Evolutionary conservation across 2,113 vertebrate genomes (phyloP).

Genomic region (Nothobranchius kuhntae): DNA sequence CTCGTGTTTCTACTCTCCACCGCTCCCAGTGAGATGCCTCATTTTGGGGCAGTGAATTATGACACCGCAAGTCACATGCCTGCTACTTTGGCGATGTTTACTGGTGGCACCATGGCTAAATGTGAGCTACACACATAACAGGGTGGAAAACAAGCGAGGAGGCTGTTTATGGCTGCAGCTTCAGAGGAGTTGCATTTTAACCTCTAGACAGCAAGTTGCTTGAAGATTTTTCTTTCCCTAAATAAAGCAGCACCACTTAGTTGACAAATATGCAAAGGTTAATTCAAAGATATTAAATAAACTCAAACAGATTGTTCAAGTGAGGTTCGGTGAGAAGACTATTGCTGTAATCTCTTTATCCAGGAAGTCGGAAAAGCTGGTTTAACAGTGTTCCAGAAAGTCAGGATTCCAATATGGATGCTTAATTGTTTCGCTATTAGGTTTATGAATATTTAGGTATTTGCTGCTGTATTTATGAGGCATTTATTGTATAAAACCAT

Average conservation of each 20-base stretch:
- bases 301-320: too few relatives aligned
- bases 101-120: constrained; percentile 71
- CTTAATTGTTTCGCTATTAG: too few relatives aligned
- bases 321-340: too few relatives aligned
- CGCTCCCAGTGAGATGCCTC: constrained; percentile 83
- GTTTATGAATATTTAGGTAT: too few relatives aligned
- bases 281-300: not conserved
- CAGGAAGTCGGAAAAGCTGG: too few relatives aligned
- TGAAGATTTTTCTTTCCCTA: constrained; percentile 15
- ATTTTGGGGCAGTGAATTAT: constrained; percentile 85
- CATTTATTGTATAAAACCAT: too few relatives aligned
- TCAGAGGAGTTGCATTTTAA: constrained; percentile 16
- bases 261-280: constrained; percentile 27
- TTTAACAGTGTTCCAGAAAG: too few relatives aligned
- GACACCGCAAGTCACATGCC: constrained; percentile 77
- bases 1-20: constrained; percentile 81
- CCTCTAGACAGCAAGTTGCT: constrained; percentile 23
- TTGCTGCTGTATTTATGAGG: too few relatives aligned
- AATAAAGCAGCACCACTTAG: constrained; percentile 26
- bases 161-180: constrained; percentile 50
- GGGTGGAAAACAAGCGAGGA: constrained; percentile 61
- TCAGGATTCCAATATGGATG: too few relatives aligned
- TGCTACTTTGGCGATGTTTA: constrained; percentile 79
- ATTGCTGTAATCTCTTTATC: too few relatives aligned
- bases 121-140: constrained; percentile 74